Evolutionary conservation across 2,113 vertebrate species (phyloP), one percentile per base, ranked within the genome.

Genomic region (Talpa occidentalis): DNA sequence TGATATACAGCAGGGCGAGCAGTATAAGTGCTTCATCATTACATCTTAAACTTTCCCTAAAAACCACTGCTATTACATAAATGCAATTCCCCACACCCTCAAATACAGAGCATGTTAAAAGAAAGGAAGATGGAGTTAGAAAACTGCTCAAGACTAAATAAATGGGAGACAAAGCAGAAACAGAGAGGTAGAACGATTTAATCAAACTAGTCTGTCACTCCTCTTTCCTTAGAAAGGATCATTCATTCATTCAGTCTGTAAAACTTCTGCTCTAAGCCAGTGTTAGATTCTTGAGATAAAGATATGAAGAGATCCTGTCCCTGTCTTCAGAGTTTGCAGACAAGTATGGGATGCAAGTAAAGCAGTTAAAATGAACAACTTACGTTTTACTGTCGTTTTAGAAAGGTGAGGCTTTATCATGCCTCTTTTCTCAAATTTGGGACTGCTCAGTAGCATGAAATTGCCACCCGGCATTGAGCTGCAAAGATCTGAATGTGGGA

Each of bases 21-120:
- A 66, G 21, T 16, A 0, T 44, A 88, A 85, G 30, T 67, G 42
- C 17, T 79, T 94, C 87, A 22, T 11, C 24, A 91, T 8, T 86
- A 35, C 42, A 44, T 79, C 87, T 67, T 76, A 91, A 69, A 76
- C n/a, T 82, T 93, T 56, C 24, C 81, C 66, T 81, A 80, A 69
- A 66, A 69, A 37, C 28, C 70, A 74, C 24, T 62, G 40, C 37
- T 83, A 62, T 8, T 69, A 26, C 42, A 76, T 92, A 76, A 81
- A 54, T 9, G 77, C 28, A 79, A 72, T 83, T 72, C 74, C 73
- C 22, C 47, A 83, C 5, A 83, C 10, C 37, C 26, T 80, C 52
- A 67, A 52, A n/a, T 69, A 78, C 9, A 77, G 82, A 54, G 37
- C 21, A 6, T 77, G 22, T 21, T 79, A 95, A 83, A 95, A 83